Conservation (phyloP, 2,888 invertebrate species). For the Agrilus biguttatus region DNA sequence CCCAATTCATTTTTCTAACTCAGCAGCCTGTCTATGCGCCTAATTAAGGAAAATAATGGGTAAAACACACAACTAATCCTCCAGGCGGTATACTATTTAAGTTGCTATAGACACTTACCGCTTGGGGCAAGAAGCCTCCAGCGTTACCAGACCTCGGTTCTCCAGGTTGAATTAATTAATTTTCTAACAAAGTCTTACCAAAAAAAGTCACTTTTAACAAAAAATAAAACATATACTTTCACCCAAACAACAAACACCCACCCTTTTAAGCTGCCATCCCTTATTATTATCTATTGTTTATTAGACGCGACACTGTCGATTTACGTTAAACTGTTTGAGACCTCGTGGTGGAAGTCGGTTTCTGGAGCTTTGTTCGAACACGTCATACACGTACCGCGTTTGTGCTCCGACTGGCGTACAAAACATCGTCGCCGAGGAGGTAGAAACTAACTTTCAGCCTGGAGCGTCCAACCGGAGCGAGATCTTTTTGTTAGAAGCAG, state of each 20-base stretch:
- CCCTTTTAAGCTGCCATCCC: no score
- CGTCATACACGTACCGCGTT: constrained; percentile 9
- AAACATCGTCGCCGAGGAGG: constrained; percentile 16
- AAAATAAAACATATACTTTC: background rate
- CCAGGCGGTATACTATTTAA: background rate
- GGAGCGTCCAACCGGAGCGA: constrained; percentile 21
- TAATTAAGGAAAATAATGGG: no score
- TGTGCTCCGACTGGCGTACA: constrained; percentile 16
- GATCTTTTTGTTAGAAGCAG: constrained; percentile 24
- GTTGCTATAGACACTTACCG: constrained; percentile 18
- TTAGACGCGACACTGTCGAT: background rate
- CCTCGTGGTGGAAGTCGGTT: constrained; percentile 10
- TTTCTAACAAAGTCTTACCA: constrained; percentile 19
- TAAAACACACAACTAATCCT: no score
- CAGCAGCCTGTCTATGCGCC: background rate
- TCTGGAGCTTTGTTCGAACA: constrained; percentile 3
- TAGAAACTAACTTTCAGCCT: constrained; percentile 15
- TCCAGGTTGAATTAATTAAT: constrained; percentile 20
- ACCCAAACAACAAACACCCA: no score
- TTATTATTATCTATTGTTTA: background rate
- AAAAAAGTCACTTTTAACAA: constrained; percentile 13
- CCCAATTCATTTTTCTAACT: background rate
- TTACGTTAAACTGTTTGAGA: constrained; percentile 7
- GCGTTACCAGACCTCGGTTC: constrained; percentile 24
- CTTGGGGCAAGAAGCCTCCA: constrained; percentile 30